Conservation (phyloP, 1,140 invertebrate species). For the Teleogryllus occipitalis region DNA sequence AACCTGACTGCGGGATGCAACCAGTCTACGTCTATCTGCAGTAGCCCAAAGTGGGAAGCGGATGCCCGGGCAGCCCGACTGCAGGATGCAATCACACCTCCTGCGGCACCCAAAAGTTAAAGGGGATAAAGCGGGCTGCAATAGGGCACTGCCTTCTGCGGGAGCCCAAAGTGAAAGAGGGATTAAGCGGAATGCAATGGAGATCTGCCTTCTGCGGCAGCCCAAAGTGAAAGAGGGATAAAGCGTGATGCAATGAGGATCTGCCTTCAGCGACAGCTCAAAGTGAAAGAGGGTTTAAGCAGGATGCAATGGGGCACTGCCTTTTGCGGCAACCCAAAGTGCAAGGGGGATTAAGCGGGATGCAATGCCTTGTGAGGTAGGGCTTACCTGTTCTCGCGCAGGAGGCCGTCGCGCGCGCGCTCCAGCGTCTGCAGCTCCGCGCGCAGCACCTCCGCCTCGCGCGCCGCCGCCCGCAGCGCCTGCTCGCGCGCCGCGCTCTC, state of each 20-base stretch:
- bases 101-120: too few species aligned
- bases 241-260: neutral
- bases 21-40: too few species aligned
- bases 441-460: constrained; percentile 10
- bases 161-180: too few species aligned
- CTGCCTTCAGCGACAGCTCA: neutral
- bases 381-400: constrained; percentile 14
- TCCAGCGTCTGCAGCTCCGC: constrained; percentile 12
- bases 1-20: too few species aligned
- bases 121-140: too few species aligned
- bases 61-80: too few species aligned
- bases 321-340: neutral
- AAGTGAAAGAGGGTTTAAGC: neutral
- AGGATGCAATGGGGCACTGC: neutral
- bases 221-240: too few species aligned
- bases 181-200: too few species aligned
- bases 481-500: neutral
- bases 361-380: neutral
- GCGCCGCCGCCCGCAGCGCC: neutral
- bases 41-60: too few species aligned
- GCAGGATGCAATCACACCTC: too few species aligned
- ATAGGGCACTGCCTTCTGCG: too few species aligned
- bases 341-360: neutral
- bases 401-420: neutral
- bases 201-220: too few species aligned